Evolutionary conservation across 2,113 vertebrate genomes (phyloP), one percentile per base, ranked within the genome.

Genomic region (Andinoacara biseriatus): DNA sequence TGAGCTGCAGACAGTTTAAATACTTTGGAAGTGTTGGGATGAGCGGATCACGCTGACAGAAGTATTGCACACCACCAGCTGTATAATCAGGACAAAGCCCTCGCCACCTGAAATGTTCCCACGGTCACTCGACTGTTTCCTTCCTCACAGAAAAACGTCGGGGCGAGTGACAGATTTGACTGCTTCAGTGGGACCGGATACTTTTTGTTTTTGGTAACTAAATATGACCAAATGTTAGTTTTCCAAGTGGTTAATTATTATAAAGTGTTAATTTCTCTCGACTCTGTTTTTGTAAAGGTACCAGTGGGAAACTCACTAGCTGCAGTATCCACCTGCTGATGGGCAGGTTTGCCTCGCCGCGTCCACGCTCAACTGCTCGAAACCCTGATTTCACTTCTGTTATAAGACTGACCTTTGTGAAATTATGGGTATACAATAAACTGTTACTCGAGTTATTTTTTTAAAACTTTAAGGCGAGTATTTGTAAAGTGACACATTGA

Each of bases 211-310:
- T 72, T 54, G 67, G 5, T 54, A 49, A 54, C 26, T 54, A 49
- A 72, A 33, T 43, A 35, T 58, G 61, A 62, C 74, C 83, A 84
- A 88, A 86, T 81, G 58, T 33, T 29, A 77, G 74, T 58, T 24
- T 74, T 84, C 4, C 62, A 77, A 80, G 35, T 8, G 15, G 7
- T 80, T 75, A 1, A n/a, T 72, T 33, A n/a, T 72, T 33, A n/a
- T 18, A 33, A 54, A 72, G 46, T 72, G 65, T 72, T 46, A 52
- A 14, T 33, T 72, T 33, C n/a, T 52, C 7, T 72, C 17, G 11
- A 31, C 10, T 72, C 15, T 72, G 18, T 72, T 72, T 52, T 72
- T 72, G 46, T 72, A n/a, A 72, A 31, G 79, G 22, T 78, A 56
- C 26, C 33, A 26, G 10, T 58, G 62, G 46, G 31, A 77, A 69